Evolutionary conservation across 2,113 vertebrate genomes (phyloP).

Genomic region (Pleuronectes platessa): DNA sequence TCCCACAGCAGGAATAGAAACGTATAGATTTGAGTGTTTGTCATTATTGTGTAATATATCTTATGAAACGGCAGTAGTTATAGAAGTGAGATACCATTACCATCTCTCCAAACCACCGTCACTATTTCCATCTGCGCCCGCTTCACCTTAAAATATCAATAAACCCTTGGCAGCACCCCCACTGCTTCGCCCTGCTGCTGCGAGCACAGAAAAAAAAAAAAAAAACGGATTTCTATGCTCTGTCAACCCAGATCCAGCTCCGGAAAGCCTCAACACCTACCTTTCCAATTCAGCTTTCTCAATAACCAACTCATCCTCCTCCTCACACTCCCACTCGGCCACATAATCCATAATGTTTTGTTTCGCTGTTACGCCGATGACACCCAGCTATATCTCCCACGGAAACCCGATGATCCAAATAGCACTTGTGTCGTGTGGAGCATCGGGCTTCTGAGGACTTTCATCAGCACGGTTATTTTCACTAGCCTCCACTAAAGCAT

Average conservation of each 20-base stretch:
- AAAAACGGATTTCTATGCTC: constrained; percentile 64
- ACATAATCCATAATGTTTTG: constrained; percentile 68
- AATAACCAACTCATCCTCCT: constrained; percentile 73
- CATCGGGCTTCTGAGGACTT: constrained; percentile 4
- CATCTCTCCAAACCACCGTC: constrained; percentile 36
- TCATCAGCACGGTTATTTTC: neutral
- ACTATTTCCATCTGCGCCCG: constrained; percentile 46
- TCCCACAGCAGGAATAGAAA: neutral
- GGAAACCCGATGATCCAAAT: constrained; percentile 50
- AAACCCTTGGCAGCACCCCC: constrained; percentile 48
- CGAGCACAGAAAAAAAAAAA: constrained; percentile 15
- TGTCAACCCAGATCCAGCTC: constrained; percentile 73
- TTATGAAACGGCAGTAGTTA: constrained; percentile 34
- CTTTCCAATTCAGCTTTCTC: constrained; percentile 69
- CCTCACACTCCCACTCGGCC: constrained; percentile 69
- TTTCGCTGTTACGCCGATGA: constrained; percentile 56
- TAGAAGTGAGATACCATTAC: constrained; percentile 33
- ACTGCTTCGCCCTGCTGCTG: constrained; percentile 49
- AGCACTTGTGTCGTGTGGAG: constrained; percentile 25
- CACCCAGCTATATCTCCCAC: constrained; percentile 62
- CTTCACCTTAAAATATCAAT: constrained; percentile 74
- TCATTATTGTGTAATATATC: constrained; percentile 40
- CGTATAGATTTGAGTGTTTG: neutral
- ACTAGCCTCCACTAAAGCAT: neutral
- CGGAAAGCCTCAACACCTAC: constrained; percentile 73